Percentiles rank a stretch among this genome's conserved stretches.
Conservation (phyloP, 2,888 invertebrate genomes). For the Drosophila lutescens region DNA sequence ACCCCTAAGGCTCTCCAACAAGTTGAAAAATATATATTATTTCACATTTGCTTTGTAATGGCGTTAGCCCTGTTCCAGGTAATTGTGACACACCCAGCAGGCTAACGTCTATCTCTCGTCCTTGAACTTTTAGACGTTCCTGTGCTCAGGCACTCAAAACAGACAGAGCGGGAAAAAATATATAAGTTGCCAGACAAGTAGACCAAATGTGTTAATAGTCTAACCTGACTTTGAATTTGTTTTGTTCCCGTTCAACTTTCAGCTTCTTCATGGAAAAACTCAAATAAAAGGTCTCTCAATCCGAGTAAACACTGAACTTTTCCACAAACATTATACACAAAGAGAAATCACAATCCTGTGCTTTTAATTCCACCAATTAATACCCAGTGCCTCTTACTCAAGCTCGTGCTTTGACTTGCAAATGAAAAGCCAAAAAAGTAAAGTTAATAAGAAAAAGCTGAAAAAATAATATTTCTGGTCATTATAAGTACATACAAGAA, state of each 20-base stretch:
- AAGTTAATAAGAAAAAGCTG: neutral
- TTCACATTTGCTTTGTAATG: constrained; percentile 10
- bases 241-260: neutral
- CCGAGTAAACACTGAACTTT: constrained; percentile 5
- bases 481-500: neutral
- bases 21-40: constrained; percentile 12
- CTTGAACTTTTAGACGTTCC: constrained; percentile 59
- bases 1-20: neutral
- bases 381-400: constrained; percentile 2
- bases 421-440: neutral
- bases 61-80: constrained; percentile 19
- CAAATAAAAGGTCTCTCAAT: constrained; percentile 1
- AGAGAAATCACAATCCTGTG: neutral
- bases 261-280: constrained; percentile 1
- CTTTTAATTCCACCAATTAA: neutral
- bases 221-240: neutral
- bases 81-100: constrained; percentile 18
- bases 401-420: neutral
- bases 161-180: constrained; percentile 9
- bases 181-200: constrained; percentile 14
- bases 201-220: constrained; percentile 7
- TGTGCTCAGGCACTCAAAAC: constrained; percentile 20
- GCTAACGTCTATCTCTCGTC: constrained; percentile 18
- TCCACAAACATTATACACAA: neutral
- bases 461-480: neutral